phyloP scores from a whole-genome alignment of 2,888 invertebrate genomes.

The Nymphalis c-album region DNA sequence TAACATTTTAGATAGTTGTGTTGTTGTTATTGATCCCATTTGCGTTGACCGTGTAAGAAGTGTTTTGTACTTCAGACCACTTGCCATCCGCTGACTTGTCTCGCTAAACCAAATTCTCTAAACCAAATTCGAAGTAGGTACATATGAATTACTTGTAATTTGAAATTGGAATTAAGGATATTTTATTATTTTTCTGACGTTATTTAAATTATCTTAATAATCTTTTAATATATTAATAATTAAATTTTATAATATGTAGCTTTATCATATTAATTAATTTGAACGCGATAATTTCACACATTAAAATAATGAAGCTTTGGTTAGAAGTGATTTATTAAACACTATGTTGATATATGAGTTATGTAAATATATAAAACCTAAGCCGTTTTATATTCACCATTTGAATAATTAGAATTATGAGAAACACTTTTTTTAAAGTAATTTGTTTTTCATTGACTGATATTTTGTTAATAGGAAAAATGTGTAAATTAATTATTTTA shows the following conservation, averaged over 20 bases:
- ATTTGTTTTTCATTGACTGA: conserved; percentile 4
- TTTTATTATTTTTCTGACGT: no score
- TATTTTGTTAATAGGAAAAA: neutral
- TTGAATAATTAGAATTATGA: neutral
- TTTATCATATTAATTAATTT: neutral
- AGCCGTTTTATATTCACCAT: neutral
- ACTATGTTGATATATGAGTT: neutral
- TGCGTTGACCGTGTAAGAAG: no score
- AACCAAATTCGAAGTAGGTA: no score
- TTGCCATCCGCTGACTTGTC: no score
- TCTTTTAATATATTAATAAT: neutral
- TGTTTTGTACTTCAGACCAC: no score
- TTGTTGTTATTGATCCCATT: no score
- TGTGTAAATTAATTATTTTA: neutral
- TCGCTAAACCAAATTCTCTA: no score
- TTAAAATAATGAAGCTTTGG: neutral
- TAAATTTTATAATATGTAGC: neutral
- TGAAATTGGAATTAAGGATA: no score
- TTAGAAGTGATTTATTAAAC: neutral
- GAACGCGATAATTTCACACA: neutral
- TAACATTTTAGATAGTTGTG: no score
- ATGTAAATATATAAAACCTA: neutral
- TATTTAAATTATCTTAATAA: neutral
- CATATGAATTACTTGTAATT: no score
- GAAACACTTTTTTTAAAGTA: neutral